These are phyloP conservation scores for Drosophila neotestacea DNA, from an alignment of 2,888 invertebrate genomes.

Conservation along the genomic window DNA sequence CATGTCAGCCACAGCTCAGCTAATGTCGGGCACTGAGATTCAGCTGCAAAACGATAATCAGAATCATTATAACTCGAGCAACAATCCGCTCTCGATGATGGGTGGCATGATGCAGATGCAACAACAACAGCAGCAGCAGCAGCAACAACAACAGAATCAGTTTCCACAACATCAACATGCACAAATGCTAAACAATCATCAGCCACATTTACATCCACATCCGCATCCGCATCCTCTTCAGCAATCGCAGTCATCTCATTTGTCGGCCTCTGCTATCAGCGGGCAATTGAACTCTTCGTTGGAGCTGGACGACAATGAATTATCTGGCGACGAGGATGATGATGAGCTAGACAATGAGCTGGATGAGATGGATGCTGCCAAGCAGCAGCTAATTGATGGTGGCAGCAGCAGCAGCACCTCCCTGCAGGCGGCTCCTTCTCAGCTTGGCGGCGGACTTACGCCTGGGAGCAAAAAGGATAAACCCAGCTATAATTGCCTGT, in stretches of 20 bases:
- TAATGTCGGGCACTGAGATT: conserved; percentile 60
- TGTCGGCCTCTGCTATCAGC: conserved; percentile 28
- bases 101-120: conserved; percentile 83
- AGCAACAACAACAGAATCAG: conserved; percentile 49
- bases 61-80: conserved; percentile 71
- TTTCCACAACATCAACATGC: conserved; percentile 52
- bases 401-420: conserved; percentile 83
- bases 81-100: conserved; percentile 81
- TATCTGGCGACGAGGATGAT: conserved; percentile 82
- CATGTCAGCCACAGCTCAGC: conserved; percentile 50
- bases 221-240: conserved; percentile 14
- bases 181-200: conserved; percentile 50
- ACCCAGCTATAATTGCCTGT: conserved; percentile 83
- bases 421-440: conserved; percentile 78
- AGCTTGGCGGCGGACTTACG: conserved; percentile 55
- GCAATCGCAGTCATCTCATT: conserved; percentile 37
- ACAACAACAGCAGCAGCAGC: conserved; percentile 56
- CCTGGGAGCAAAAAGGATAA: conserved; percentile 82
- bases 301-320: conserved; percentile 80
- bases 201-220: conserved; percentile 16
- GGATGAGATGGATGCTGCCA: conserved; percentile 80
- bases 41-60: conserved; percentile 65
- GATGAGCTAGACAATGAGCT: conserved; percentile 79
- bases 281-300: conserved; percentile 69
- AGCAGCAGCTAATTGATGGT: conserved; percentile 83